A percentile compares a stretch with the other conserved stretches of the same genome.
phyloP scores from a whole-genome alignment of 1,140 invertebrate genomes.

The Contarinia nasturtii region DNA sequence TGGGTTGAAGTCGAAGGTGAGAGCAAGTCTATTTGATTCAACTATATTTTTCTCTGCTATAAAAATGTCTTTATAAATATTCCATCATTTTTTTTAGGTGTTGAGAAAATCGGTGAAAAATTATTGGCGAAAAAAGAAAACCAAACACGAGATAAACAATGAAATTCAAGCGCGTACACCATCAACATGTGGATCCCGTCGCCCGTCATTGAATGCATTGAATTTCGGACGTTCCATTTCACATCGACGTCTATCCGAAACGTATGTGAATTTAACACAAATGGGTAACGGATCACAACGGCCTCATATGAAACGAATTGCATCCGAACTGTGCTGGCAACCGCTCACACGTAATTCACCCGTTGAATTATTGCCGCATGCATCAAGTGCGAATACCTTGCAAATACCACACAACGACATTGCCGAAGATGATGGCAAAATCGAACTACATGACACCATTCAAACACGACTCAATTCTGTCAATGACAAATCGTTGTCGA shows the following conservation, averaged over 20 bases:
- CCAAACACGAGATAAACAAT: constrained; percentile 55
- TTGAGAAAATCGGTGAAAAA: constrained; percentile 53
- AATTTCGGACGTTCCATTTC: constrained; percentile 37
- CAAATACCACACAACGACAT: neutral
- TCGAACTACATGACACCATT: neutral
- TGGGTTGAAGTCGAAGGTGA: constrained; percentile 48
- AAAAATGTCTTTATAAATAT: too few relatives aligned
- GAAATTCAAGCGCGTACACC: constrained; percentile 61
- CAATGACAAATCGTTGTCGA: neutral
- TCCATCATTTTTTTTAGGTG: too few relatives aligned
- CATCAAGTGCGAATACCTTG: neutral
- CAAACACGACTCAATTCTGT: neutral
- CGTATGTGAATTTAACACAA: constrained; percentile 29
- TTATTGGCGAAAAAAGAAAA: constrained; percentile 61
- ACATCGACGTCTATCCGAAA: constrained; percentile 42
- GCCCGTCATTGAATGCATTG: constrained; percentile 45
- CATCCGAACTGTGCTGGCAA: neutral
- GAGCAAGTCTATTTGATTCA: too few relatives aligned
- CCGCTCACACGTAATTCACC: neutral
- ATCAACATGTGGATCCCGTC: constrained; percentile 48
- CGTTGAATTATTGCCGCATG: neutral
- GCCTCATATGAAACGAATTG: neutral
- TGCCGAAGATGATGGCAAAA: neutral
- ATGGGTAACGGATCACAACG: too few relatives aligned
- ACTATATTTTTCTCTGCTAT: too few relatives aligned